These are phyloP conservation scores for Eucidaris tribuloides DNA, from an alignment of 35 echinoderm and acorn worm species.

Conservation along the genomic window DNA sequence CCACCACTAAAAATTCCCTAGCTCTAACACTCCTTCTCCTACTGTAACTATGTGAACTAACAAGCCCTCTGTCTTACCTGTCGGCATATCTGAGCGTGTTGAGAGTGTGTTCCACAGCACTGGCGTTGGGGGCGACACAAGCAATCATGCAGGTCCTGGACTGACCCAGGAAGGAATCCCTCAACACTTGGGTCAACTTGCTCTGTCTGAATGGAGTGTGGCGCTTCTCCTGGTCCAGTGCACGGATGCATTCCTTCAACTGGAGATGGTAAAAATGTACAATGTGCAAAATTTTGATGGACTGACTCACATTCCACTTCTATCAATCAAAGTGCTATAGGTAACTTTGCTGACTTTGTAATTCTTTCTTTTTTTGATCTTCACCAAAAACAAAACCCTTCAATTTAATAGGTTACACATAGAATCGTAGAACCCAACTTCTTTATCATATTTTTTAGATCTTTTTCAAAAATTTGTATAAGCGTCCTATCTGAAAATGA, in stretches of 20 bases:
- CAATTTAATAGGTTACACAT: too few relatives aligned
- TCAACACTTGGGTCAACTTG: conserved; percentile 91
- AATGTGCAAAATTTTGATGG: background rate
- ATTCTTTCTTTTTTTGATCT: too few relatives aligned
- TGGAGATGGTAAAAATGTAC: conserved; percentile 13
- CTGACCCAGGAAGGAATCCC: conserved; percentile 78
- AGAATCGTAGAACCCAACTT: too few relatives aligned
- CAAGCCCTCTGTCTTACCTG: conserved; percentile 35
- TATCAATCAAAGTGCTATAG: background rate
- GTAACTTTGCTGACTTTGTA: background rate
- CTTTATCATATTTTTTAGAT: too few relatives aligned
- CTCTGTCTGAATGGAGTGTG: conserved; percentile 97
- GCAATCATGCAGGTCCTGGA: conserved; percentile 93
- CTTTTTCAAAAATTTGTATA: too few relatives aligned
- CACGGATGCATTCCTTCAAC: conserved; percentile 95
- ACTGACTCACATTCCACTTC: background rate
- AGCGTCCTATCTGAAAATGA: too few relatives aligned
- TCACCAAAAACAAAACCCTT: too few relatives aligned
- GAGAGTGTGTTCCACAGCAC: conserved; percentile 75
- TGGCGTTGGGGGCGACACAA: conserved; percentile 58
- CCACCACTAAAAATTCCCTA: too few relatives aligned
- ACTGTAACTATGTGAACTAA: background rate
- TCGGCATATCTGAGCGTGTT: conserved; percentile 98
- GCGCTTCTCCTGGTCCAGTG: conserved; percentile 85
- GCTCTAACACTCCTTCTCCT: too few relatives aligned